phyloP scores from a whole-genome alignment of 2,888 invertebrate species.

The Drosophila testacea region DNA sequence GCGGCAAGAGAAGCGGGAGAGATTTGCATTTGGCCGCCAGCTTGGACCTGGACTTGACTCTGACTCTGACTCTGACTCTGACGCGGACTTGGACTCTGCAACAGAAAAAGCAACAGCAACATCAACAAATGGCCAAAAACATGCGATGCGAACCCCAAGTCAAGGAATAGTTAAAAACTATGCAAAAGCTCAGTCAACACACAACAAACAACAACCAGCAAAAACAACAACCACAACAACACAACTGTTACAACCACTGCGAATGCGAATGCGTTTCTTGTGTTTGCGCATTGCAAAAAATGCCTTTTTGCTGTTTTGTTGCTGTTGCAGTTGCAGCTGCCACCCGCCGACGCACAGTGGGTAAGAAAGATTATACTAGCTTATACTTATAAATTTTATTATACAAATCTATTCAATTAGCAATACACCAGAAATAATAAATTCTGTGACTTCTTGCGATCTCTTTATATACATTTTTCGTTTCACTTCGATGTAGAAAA shows the following conservation, averaged over 20 bases:
- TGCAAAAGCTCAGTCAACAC: conserved; percentile 53
- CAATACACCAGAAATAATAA: no score
- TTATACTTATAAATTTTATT: no score
- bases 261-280: conserved; percentile 77
- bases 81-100: conserved; percentile 12
- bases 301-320: conserved; percentile 58
- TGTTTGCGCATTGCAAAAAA: conserved; percentile 67
- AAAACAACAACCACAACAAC: conserved; percentile 24
- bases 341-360: conserved; percentile 50
- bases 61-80: conserved; percentile 46
- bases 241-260: conserved; percentile 29
- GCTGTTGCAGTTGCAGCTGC: conserved; percentile 59
- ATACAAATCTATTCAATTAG: no score
- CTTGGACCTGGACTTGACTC: conserved; percentile 46
- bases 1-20: conserved; percentile 33
- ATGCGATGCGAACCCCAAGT: conserved; percentile 55
- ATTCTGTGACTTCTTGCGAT: no score
- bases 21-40: conserved; percentile 78
- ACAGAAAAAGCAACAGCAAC: conserved; percentile 22
- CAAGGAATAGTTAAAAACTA: conserved; percentile 26
- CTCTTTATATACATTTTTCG: no score
- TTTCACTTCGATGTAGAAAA: no score
- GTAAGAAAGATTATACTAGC: no score
- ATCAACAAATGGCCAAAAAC: conserved; percentile 72
- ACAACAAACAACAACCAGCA: conserved; percentile 30